Conservation (phyloP, 2,113 vertebrate species). For the Labeo rohita region DNA sequence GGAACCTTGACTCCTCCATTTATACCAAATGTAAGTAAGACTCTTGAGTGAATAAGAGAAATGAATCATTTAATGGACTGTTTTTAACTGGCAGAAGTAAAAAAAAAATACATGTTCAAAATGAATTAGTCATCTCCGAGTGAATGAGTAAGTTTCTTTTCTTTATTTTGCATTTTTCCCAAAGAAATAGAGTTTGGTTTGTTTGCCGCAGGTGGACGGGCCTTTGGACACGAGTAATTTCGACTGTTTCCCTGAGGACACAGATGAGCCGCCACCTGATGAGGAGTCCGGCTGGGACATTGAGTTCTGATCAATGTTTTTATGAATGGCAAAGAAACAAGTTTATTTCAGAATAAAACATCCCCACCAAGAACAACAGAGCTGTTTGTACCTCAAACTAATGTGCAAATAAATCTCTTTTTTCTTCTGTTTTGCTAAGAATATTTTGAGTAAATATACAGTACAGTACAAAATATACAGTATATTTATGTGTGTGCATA, state of each 20-base stretch:
- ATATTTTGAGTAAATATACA: too few species aligned
- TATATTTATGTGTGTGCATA: background rate
- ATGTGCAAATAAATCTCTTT: background rate
- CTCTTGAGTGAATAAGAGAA: background rate
- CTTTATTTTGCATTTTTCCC: background rate
- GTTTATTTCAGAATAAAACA: background rate
- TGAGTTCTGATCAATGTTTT: conserved; percentile 63
- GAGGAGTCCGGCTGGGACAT: conserved; percentile 77
- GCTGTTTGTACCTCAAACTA: background rate
- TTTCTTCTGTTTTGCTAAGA: background rate
- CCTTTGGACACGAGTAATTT: conserved; percentile 77
- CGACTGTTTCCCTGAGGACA: conserved; percentile 73
- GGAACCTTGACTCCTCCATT: conserved; percentile 69
- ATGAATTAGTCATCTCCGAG: background rate
- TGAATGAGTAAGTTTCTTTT: background rate
- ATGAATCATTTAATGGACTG: background rate
- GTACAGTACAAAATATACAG: background rate
- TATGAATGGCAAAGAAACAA: background rate
- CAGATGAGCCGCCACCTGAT: conserved; percentile 69
- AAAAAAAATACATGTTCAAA: background rate
- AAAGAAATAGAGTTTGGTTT: background rate
- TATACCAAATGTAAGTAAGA: conserved; percentile 65
- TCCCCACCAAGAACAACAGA: background rate
- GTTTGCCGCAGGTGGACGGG: conserved; percentile 65
- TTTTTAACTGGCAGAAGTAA: background rate